Conservation (phyloP, 2,888 invertebrate species). For the Ganaspis brasiliensis region DNA sequence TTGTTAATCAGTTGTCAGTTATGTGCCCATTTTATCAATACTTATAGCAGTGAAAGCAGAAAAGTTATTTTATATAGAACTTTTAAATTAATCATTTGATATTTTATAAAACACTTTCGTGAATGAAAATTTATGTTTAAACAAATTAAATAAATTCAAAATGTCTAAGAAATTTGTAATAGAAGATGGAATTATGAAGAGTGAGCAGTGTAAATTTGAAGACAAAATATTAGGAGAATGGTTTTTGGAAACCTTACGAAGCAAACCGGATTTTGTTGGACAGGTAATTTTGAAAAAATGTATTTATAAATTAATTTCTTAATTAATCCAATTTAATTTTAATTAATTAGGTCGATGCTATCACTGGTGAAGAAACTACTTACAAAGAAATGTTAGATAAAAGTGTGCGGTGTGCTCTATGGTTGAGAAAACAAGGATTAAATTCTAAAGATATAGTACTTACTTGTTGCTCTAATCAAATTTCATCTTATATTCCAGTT, state of each 20-base stretch:
- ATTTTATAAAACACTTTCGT: too few species aligned
- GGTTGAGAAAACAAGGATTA: conserved; percentile 70
- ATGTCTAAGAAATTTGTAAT: background rate
- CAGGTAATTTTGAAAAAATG: background rate
- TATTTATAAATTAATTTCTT: too few species aligned
- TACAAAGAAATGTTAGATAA: conserved; percentile 66
- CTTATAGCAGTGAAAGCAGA: too few species aligned
- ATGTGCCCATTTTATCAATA: too few species aligned
- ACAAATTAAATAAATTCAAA: too few species aligned
- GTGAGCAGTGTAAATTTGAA: background rate
- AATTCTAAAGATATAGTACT: conserved; percentile 65
- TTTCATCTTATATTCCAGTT: conserved; percentile 70
- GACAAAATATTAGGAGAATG: background rate
- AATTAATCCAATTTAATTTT: too few species aligned
- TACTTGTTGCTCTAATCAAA: conserved; percentile 68
- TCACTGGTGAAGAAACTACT: conserved; percentile 63
- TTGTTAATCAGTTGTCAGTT: too few species aligned
- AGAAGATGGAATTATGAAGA: background rate
- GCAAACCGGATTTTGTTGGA: background rate
- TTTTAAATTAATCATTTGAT: too few species aligned
- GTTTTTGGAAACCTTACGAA: background rate
- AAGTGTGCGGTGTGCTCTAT: conserved; percentile 70
- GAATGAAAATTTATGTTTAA: too few species aligned
- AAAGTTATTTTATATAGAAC: too few species aligned
- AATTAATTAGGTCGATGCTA: conserved; percentile 65